These are phyloP conservation scores for Octonoba sinensis DNA, from an alignment of 2,888 invertebrate species.

Conservation along the genomic window DNA sequence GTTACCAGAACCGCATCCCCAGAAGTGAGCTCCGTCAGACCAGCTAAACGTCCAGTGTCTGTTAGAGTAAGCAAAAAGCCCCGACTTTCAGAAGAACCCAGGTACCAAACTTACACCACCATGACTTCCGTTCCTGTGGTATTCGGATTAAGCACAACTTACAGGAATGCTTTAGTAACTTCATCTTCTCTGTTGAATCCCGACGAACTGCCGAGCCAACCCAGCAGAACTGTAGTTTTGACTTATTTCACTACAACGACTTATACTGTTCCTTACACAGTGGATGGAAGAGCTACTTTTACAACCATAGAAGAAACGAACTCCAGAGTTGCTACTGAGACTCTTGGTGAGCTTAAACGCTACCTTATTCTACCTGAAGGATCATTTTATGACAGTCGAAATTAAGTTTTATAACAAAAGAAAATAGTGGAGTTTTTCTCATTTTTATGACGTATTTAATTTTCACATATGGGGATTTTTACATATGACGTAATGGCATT, in stretches of 20 bases:
- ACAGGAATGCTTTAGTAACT: constrained; percentile 56
- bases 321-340: constrained; percentile 80
- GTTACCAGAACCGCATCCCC: constrained; percentile 63
- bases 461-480: no score
- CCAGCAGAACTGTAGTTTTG: constrained; percentile 54
- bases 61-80: constrained; percentile 57
- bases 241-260: constrained; percentile 67
- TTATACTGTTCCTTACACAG: constrained; percentile 66
- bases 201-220: constrained; percentile 9
- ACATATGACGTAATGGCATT: no score
- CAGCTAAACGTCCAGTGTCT: constrained; percentile 54
- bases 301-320: constrained; percentile 90
- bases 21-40: constrained; percentile 18
- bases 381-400: no score
- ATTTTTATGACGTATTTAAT: no score
- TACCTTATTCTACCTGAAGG: no score
- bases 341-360: constrained; percentile 31
- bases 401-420: no score
- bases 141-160: constrained; percentile 65
- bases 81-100: constrained; percentile 44
- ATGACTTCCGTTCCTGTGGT: constrained; percentile 65
- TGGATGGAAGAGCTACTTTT: constrained; percentile 84
- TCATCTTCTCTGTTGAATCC: constrained; percentile 55
- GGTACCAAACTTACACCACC: constrained; percentile 60
- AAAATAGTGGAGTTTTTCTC: no score